These are phyloP conservation scores for Acinonyx jubatus DNA, from an alignment of 2,113 vertebrate genomes.

Conservation along the genomic window DNA sequence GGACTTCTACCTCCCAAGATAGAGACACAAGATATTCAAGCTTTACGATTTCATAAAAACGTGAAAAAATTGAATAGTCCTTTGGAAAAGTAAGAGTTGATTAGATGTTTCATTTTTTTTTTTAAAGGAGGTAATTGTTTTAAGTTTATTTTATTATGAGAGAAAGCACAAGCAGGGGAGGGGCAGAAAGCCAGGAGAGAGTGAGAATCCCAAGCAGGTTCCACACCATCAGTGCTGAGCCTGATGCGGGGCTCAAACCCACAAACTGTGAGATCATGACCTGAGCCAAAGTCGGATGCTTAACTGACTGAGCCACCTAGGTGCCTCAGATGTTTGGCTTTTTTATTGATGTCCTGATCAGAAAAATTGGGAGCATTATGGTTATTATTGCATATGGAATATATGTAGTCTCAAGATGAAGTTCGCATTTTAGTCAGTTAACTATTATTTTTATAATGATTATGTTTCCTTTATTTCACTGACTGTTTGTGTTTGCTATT, in stretches of 20 bases:
- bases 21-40: slow-evolving; percentile 96
- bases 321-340: too few species aligned
- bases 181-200: too few species aligned
- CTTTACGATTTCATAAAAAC: slow-evolving; percentile 95
- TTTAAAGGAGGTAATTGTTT: too few species aligned
- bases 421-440: slow-evolving; percentile 11
- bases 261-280: too few species aligned
- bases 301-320: too few species aligned
- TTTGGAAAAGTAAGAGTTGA: slow-evolving; percentile 91
- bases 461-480: background rate
- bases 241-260: too few species aligned
- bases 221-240: too few species aligned
- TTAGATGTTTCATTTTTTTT: background rate
- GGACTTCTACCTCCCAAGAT: slow-evolving; percentile 97
- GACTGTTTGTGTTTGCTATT: background rate
- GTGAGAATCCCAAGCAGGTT: too few species aligned
- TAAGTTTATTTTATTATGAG: too few species aligned
- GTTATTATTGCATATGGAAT: slow-evolving; percentile 25
- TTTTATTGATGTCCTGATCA: background rate
- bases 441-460: background rate
- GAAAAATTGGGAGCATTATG: background rate
- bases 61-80: slow-evolving; percentile 93
- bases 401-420: background rate
- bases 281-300: too few species aligned
- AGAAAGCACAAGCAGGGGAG: too few species aligned